Evolutionary conservation across 2,797 vertebrate species (phyloP).

Genomic region (Nyctibius grandis): DNA sequence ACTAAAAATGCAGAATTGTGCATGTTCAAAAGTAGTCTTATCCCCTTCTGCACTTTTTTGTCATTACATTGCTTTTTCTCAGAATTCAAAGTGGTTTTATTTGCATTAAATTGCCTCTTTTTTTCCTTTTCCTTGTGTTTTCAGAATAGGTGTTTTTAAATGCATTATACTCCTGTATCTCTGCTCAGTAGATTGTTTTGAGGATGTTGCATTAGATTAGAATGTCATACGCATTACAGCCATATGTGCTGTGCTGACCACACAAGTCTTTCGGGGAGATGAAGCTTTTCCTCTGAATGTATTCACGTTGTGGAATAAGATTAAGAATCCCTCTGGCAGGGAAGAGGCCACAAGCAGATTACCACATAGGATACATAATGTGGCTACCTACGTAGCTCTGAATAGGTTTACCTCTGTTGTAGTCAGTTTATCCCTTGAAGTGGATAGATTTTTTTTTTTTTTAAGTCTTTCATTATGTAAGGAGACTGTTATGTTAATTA

Average conservation of each 20-base stretch:
- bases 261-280: neutral
- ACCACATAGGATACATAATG: neutral
- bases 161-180: neutral
- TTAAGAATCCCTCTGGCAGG: neutral
- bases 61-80: neutral
- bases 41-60: neutral
- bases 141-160: neutral
- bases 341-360: neutral
- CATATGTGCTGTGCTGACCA: neutral
- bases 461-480: slow-evolving; percentile 19
- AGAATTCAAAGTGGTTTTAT: slow-evolving; percentile 73
- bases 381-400: neutral
- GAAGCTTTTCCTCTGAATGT: neutral
- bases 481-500: slow-evolving; percentile 18
- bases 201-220: neutral
- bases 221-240: neutral
- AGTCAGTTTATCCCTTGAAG: slow-evolving; percentile 33
- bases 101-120: neutral
- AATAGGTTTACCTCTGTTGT: slow-evolving; percentile 14
- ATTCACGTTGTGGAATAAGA: neutral
- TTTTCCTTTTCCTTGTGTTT: neutral
- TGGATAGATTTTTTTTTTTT: neutral
- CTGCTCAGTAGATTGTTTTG: neutral
- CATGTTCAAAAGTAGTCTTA: neutral
- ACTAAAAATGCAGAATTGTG: neutral